Evolutionary conservation across 2,888 invertebrate genomes (phyloP).

Genomic region (Watsonalla cultraria): DNA sequence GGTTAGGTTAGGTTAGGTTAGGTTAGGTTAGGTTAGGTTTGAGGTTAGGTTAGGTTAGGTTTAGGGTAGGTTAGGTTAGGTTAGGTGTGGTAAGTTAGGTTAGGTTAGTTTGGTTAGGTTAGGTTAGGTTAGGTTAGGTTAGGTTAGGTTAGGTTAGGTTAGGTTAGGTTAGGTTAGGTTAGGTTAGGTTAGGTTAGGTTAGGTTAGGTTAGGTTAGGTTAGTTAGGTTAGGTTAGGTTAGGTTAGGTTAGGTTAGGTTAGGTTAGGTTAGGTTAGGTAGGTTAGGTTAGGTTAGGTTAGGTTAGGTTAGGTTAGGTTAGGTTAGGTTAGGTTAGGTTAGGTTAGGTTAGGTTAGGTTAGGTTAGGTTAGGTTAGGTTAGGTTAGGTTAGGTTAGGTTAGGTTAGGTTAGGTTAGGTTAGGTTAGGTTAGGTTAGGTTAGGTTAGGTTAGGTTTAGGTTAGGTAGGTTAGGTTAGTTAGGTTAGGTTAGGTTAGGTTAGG

Average conservation of each 20-base stretch:
- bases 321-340: slow-evolving; percentile 7
- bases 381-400: slow-evolving; percentile 13
- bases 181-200: slow-evolving; percentile 20
- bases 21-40: slow-evolving; percentile 11
- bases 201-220: slow-evolving; percentile 13
- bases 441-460: slow-evolving; percentile 9
- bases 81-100: not conserved
- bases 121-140: slow-evolving; percentile 10
- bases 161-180: slow-evolving; percentile 17
- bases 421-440: slow-evolving; percentile 13
- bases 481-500: slow-evolving; percentile 12
- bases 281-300: slow-evolving; percentile 10
- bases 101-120: slow-evolving; percentile 10
- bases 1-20: slow-evolving; percentile 8
- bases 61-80: slow-evolving; percentile 8
- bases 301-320: slow-evolving; percentile 8
- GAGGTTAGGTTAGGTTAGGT: slow-evolving; percentile 16
- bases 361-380: slow-evolving; percentile 11
- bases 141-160: slow-evolving; percentile 18
- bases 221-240: slow-evolving; percentile 6
- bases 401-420: slow-evolving; percentile 12
- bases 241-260: slow-evolving; percentile 9
- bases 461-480: slow-evolving; percentile 12
- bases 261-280: slow-evolving; percentile 9
- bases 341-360: slow-evolving; percentile 13